Evolutionary conservation across 2,888 invertebrate genomes (phyloP).

Genomic region (Protodeltote pygarga): DNA sequence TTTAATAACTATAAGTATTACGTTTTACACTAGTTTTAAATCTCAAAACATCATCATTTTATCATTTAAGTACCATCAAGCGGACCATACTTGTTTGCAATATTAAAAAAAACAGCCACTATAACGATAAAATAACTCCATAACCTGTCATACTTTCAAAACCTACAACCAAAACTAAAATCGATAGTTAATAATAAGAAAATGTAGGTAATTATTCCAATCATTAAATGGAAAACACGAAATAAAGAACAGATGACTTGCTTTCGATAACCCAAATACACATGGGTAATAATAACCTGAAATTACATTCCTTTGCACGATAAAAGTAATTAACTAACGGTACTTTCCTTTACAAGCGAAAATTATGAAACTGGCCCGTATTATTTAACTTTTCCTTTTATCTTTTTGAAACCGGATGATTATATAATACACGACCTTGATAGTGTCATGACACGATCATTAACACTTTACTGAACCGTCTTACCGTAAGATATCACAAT

Average conservation of each 20-base stretch:
- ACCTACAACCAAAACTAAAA: too few relatives aligned
- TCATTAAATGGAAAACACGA: too few relatives aligned
- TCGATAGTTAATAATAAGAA: too few relatives aligned
- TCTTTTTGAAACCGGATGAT: neutral
- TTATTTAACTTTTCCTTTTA: neutral
- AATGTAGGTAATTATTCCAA: too few relatives aligned
- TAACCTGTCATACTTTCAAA: too few relatives aligned
- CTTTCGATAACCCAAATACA: constrained; percentile 11
- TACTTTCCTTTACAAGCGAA: constrained; percentile 5
- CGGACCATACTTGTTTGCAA: too few relatives aligned
- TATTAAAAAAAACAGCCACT: too few relatives aligned
- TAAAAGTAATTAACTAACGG: constrained; percentile 26
- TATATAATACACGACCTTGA: constrained; percentile 29
- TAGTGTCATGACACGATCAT: constrained; percentile 34
- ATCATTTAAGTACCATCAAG: too few relatives aligned
- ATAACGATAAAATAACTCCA: too few relatives aligned
- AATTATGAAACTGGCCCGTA: constrained; percentile 1
- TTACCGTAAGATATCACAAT: constrained; percentile 3
- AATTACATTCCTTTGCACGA: constrained; percentile 17
- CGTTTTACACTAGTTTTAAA: too few relatives aligned
- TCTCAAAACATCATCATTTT: too few relatives aligned
- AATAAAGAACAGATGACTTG: neutral
- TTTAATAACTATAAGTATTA: too few relatives aligned
- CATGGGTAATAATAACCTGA: constrained; percentile 5
- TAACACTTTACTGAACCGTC: constrained; percentile 35